phyloP scores from a whole-genome alignment of 1,140 invertebrate genomes.

The Brachionus sp. region DNA sequence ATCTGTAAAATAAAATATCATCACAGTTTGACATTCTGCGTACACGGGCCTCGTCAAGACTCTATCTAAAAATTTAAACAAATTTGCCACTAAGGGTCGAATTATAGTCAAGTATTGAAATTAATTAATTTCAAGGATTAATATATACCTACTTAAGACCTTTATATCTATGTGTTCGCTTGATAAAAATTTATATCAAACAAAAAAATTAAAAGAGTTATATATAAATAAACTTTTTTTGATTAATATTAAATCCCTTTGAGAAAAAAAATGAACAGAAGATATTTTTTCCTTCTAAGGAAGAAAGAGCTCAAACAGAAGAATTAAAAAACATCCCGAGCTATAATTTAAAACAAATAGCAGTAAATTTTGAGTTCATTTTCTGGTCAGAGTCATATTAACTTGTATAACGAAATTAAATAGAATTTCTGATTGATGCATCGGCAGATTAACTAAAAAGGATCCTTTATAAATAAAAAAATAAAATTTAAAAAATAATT shows the following conservation, averaged over 20 bases:
- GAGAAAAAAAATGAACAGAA: neutral
- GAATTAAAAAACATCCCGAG: too few relatives aligned
- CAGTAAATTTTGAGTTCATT: too few relatives aligned
- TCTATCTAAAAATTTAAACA: neutral
- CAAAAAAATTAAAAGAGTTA: neutral
- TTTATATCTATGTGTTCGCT: neutral
- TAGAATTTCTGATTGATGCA: too few relatives aligned
- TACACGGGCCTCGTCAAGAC: neutral
- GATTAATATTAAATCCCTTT: neutral
- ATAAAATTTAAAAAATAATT: too few relatives aligned
- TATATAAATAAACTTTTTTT: neutral
- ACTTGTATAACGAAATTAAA: too few relatives aligned
- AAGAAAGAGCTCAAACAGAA: neutral
- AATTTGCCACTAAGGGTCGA: neutral
- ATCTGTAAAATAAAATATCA: neutral
- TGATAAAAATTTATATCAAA: neutral
- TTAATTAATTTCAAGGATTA: constrained; percentile 11
- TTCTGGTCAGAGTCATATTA: too few relatives aligned
- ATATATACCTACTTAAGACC: neutral
- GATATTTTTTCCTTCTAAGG: too few relatives aligned
- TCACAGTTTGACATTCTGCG: neutral
- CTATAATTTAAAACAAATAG: too few relatives aligned
- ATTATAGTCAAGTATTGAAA: neutral
- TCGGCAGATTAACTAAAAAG: too few relatives aligned
- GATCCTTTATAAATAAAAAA: neutral